phyloP scores from a whole-genome alignment of 53 echinoderm and acorn worm genomes.

The Henricia sp. region DNA sequence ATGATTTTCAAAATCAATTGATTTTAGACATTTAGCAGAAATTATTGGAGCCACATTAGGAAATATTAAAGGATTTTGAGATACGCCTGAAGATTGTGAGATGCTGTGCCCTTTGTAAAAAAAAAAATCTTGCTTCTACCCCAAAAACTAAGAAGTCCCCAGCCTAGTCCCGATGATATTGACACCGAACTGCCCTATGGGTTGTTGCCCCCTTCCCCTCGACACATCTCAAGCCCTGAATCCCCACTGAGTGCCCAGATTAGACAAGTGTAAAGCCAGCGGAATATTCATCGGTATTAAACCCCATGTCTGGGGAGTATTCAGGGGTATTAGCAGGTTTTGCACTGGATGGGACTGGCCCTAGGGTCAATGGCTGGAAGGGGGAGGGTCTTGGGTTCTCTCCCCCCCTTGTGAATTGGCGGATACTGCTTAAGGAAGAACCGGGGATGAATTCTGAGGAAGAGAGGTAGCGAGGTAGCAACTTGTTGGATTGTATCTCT shows the following conservation, averaged over 20 bases:
- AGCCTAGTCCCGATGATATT: too few relatives aligned
- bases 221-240: not conserved
- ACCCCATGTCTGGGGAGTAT: conserved; percentile 27
- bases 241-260: conserved; percentile 13
- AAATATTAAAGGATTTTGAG: not conserved
- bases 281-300: conserved; percentile 51
- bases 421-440: not conserved
- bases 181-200: conserved; percentile 10
- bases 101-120: not conserved
- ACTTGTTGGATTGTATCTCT: not conserved
- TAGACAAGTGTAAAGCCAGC: conserved; percentile 37
- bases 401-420: not conserved
- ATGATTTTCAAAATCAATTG: too few relatives aligned
- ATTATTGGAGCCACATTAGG: too few relatives aligned
- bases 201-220: not conserved
- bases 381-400: not conserved
- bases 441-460: not conserved
- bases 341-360: not conserved
- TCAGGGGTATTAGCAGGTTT: not conserved
- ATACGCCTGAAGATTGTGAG: not conserved
- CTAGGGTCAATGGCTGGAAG: too few relatives aligned
- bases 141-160: too few relatives aligned
- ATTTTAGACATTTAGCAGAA: too few relatives aligned
- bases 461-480: not conserved
- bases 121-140: too few relatives aligned